phyloP scores from a whole-genome alignment of 53 echinoderm and acorn worm species.

The Holothuria leucospilota region DNA sequence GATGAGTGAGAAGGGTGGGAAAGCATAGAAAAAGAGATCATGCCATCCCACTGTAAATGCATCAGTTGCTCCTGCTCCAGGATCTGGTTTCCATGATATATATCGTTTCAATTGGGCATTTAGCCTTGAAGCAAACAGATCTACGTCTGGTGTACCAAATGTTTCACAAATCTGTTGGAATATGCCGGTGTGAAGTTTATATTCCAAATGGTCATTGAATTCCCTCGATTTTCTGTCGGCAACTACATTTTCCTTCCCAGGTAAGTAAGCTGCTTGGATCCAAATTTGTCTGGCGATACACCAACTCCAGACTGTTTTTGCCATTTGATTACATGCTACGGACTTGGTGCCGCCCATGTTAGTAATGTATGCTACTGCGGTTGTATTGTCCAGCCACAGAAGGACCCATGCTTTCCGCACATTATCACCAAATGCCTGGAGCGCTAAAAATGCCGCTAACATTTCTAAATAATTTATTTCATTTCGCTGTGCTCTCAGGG shows the following conservation, averaged over 20 bases:
- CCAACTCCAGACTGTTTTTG: constrained; percentile 54
- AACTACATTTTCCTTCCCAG: constrained; percentile 41
- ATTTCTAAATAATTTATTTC: too few relatives aligned
- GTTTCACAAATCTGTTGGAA: constrained; percentile 29
- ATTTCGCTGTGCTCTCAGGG: constrained; percentile 15
- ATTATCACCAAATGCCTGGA: constrained; percentile 49
- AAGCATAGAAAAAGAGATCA: constrained; percentile 15
- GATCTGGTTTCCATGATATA: constrained; percentile 70
- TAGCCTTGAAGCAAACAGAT: constrained; percentile 57
- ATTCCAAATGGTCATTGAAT: constrained; percentile 64
- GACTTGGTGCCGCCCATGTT: constrained; percentile 62
- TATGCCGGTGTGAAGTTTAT: constrained; percentile 29
- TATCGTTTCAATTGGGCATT: too few relatives aligned
- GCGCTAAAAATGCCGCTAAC: constrained; percentile 50
- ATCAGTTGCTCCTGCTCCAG: constrained; percentile 50
- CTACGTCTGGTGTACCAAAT: constrained; percentile 44
- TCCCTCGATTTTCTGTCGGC: constrained; percentile 58
- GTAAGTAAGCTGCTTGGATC: constrained; percentile 35
- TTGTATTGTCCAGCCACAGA: constrained; percentile 58
- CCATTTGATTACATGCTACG: constrained; percentile 25
- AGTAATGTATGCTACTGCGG: constrained; percentile 49
- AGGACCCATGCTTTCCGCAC: constrained; percentile 28
- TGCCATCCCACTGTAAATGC: constrained; percentile 56
- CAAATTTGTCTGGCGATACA: constrained; percentile 57
- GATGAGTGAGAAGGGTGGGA: constrained; percentile 43